Base-by-base conservation (phyloP, 2,888 invertebrate species). In the Stenodera caucasica region DNA sequence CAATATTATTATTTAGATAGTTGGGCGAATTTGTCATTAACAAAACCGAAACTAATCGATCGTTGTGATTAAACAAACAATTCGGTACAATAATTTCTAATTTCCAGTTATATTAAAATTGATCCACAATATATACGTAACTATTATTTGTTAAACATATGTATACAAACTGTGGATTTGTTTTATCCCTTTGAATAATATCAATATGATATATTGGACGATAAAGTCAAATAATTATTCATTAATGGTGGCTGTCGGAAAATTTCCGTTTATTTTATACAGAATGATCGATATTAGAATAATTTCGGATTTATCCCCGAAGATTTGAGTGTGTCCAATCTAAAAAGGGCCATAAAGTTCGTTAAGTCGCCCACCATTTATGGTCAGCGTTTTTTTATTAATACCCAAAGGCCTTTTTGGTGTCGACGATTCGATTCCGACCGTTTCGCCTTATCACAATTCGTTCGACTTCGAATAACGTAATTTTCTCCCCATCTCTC, bases 361-460 rank as follows among this genome's bases (percentile, higher is more conserved):
- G 45, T 6, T 12, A 45, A 21, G 7, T 21, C 45, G 45, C 11
- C 23, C 45, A 23, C 23, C 23, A 45, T 45, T 23, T 45, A 45
- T 54, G 54, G 61, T 61, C 61, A 53, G 54, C 61, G 57, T 61
- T 57, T 61, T 58, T 61, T 61, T 61, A 61, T 61, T 61, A 58
- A 55, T 14, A 50, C 61, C 57, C 61, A 53, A 60, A 57, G 57
- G 57, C 45, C 12, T 12, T 45, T 23, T 23, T 21, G 23, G 45
- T 45, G 45, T 45, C 45, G 23, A 45, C 45, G 21, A 45, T 21
- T 23, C 12, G 45, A 45, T 45, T 45, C 23, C 12, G 21, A 2
- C 7, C 12, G 0, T 45, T 23, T 23, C 18, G 15, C 15, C 6
- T 8, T 1, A 14, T 18, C 12, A 18, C 18, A 12, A 23, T 6